These are phyloP conservation scores for Hippolais icterina DNA, from an alignment of 2,113 vertebrate species.

Conservation along the genomic window DNA sequence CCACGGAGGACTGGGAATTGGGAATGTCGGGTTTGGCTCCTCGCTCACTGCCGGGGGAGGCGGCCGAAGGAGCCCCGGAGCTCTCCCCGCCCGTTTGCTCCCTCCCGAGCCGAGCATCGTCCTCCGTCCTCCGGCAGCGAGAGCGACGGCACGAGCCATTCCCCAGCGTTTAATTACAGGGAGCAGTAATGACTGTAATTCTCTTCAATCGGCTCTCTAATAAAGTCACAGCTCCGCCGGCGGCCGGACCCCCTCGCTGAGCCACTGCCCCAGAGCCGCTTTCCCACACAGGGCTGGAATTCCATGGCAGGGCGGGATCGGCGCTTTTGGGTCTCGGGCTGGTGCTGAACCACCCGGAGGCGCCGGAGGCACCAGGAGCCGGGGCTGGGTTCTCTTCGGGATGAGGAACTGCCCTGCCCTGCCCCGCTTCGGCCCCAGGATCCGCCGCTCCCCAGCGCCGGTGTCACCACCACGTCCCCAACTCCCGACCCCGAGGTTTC, in stretches of 20 bases:
- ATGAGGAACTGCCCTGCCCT: not conserved
- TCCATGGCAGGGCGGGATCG: not conserved
- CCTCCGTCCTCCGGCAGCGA: not conserved
- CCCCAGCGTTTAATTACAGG: not conserved
- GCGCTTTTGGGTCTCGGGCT: accelerated
- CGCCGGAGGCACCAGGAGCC: accelerated
- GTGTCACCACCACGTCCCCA: not conserved
- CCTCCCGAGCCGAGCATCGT: not conserved
- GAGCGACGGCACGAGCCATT: not conserved
- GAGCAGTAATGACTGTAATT: slow-evolving; percentile 23
- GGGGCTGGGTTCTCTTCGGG: not conserved
- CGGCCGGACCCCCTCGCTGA: not conserved
- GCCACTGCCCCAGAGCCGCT: not conserved
- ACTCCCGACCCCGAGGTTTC: accelerated
- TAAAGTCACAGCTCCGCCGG: not conserved
- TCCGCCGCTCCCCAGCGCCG: not conserved
- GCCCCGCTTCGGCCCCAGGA: not conserved
- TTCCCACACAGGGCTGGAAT: not conserved
- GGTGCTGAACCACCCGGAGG: accelerated
- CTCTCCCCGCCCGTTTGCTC: not conserved
- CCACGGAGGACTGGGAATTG: not conserved
- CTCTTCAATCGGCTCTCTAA: slow-evolving; percentile 14
- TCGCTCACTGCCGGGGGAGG: accelerated
- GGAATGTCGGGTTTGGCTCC: accelerated
- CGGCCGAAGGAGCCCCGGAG: accelerated